Conservation (phyloP, 2,113 vertebrate species). For the Natator depressus region DNA sequence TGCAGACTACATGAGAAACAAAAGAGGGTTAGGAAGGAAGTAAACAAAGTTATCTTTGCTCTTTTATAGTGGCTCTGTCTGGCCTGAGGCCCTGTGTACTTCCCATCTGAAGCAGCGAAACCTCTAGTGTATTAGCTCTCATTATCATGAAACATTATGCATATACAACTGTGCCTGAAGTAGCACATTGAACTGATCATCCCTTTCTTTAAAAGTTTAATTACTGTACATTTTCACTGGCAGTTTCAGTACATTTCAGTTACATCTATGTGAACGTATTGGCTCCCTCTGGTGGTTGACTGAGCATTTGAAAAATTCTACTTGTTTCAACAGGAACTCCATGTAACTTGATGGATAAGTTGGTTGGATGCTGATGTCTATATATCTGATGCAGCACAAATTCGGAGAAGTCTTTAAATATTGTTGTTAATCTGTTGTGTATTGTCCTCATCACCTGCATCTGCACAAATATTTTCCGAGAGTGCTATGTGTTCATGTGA, state of each 20-base stretch:
- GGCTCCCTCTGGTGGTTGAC: background rate
- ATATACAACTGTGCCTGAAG: background rate
- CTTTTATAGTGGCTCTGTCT: background rate
- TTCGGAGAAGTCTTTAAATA: background rate
- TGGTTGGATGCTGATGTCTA: background rate
- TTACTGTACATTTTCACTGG: background rate
- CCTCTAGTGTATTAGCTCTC: background rate
- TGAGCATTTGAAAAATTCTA: background rate
- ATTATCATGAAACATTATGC: background rate
- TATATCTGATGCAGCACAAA: background rate
- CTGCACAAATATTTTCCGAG: background rate
- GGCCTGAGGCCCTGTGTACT: background rate
- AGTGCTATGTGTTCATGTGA: too few relatives aligned
- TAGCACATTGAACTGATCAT: background rate
- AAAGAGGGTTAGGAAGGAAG: background rate
- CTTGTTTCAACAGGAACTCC: background rate
- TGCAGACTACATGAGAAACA: background rate
- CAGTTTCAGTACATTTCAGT: background rate
- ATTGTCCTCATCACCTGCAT: background rate
- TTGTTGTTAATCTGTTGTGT: background rate
- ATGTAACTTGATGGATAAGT: background rate
- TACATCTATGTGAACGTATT: background rate
- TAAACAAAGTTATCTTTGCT: rapidly evolving
- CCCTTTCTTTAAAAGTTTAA: background rate
- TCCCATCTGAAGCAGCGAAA: background rate